Conservation (phyloP, 2,888 invertebrate species). For the Apoda limacodes region DNA sequence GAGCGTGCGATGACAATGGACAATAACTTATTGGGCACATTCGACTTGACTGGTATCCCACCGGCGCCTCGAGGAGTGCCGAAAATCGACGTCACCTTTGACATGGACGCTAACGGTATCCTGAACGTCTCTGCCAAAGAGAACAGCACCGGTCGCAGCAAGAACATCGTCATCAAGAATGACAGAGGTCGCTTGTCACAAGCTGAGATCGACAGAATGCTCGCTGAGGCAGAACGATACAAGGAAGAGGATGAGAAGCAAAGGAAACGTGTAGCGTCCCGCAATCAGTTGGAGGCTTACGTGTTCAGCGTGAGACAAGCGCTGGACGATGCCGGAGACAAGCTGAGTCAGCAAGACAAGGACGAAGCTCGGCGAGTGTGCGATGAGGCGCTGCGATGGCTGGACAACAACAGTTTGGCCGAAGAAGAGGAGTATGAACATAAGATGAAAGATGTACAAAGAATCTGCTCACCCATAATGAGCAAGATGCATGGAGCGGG, state of each 20-base stretch:
- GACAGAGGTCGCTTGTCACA: constrained; percentile 71
- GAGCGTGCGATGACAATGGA: constrained; percentile 78
- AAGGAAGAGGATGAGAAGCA: too few species aligned
- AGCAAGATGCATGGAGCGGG: constrained; percentile 48
- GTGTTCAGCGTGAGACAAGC: too few species aligned
- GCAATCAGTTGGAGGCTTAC: constrained; percentile 79
- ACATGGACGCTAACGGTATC: constrained; percentile 74
- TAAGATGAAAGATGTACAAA: constrained; percentile 30
- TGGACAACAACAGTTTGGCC: constrained; percentile 71
- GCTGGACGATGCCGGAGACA: too few species aligned
- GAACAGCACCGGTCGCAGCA: constrained; percentile 66
- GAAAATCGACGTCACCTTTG: constrained; percentile 72
- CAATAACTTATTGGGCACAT: constrained; percentile 69
- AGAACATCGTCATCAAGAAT: constrained; percentile 78
- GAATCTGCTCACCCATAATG: constrained; percentile 61
- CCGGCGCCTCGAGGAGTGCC: constrained; percentile 72
- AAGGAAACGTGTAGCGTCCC: constrained; percentile 75
- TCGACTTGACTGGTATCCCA: constrained; percentile 70
- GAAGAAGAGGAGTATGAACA: constrained; percentile 68
- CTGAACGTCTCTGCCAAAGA: constrained; percentile 78
- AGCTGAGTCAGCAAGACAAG: constrained; percentile 74
- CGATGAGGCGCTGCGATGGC: constrained; percentile 70
- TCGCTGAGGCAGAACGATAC: constrained; percentile 80
- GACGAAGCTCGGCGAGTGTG: constrained; percentile 37
- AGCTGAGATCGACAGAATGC: too few species aligned